Conservation (phyloP, 1,140 invertebrate genomes). For the Drosophila punjabiensis region DNA sequence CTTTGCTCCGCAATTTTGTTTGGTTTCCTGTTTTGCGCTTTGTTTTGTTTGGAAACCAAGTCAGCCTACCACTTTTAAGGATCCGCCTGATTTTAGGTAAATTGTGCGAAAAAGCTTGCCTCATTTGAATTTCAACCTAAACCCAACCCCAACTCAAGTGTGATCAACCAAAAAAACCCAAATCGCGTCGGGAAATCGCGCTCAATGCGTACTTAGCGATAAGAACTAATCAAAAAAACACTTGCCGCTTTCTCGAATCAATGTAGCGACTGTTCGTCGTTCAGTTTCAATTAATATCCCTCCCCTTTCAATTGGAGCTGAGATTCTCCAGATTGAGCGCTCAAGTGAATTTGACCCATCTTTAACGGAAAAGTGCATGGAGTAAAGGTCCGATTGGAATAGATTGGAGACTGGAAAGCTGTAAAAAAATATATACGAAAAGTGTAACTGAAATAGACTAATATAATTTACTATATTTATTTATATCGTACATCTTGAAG, state of each 20-base stretch:
- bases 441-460: background rate
- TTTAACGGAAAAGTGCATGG: constrained; percentile 25
- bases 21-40: background rate
- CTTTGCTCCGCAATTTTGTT: background rate
- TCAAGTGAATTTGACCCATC: constrained; percentile 23
- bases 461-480: too few relatives aligned
- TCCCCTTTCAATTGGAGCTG: constrained; percentile 12
- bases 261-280: constrained; percentile 22
- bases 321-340: constrained; percentile 13
- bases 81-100: constrained; percentile 12
- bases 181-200: constrained; percentile 13
- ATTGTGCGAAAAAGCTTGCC: constrained; percentile 12
- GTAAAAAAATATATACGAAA: background rate
- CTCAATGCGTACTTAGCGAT: constrained; percentile 18
- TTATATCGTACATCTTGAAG: too few relatives aligned
- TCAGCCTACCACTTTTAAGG: constrained; percentile 5
- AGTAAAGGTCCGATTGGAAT: background rate
- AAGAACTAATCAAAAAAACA: constrained; percentile 29
- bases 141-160: background rate
- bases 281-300: constrained; percentile 29
- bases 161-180: constrained; percentile 13
- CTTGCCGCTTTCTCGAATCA: constrained; percentile 14
- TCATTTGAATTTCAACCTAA: constrained; percentile 12
- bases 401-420: background rate
- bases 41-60: constrained; percentile 1